A percentile compares a stretch with the other conserved stretches of the same genome.
Conservation (phyloP, 2,113 vertebrate species). For the Protobothrops flavoviridis region DNA sequence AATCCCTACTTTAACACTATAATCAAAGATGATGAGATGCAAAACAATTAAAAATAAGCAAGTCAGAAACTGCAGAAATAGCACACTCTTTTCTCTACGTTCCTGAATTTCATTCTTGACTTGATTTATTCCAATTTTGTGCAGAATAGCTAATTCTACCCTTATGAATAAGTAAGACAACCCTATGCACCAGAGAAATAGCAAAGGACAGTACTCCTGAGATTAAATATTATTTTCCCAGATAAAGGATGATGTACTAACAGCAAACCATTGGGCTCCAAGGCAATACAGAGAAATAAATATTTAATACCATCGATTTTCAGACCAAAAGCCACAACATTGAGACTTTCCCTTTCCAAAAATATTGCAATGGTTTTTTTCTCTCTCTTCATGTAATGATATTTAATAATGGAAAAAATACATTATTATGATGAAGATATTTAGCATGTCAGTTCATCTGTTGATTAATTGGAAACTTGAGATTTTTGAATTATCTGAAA, state of each 20-base stretch:
- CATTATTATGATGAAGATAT: not conserved
- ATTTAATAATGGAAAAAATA: not conserved
- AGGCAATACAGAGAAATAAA: not conserved
- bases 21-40: not conserved
- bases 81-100: not conserved
- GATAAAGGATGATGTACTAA: not conserved
- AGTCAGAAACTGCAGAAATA: not conserved
- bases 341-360: not conserved
- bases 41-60: not conserved
- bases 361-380: not conserved
- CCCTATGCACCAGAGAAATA: not conserved
- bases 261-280: not conserved
- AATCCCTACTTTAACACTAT: not conserved
- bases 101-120: not conserved
- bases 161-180: not conserved
- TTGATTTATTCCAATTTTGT: not conserved
- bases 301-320: fast-evolving
- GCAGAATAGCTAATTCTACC: not conserved
- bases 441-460: not conserved
- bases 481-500: not conserved
- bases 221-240: not conserved
- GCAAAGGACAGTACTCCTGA: not conserved
- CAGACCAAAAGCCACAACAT: not conserved
- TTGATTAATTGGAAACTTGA: not conserved
- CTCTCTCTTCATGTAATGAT: not conserved